These are phyloP conservation scores for Rhabdornis inornatus DNA, from an alignment of 2,113 vertebrate species.

Conservation along the genomic window DNA sequence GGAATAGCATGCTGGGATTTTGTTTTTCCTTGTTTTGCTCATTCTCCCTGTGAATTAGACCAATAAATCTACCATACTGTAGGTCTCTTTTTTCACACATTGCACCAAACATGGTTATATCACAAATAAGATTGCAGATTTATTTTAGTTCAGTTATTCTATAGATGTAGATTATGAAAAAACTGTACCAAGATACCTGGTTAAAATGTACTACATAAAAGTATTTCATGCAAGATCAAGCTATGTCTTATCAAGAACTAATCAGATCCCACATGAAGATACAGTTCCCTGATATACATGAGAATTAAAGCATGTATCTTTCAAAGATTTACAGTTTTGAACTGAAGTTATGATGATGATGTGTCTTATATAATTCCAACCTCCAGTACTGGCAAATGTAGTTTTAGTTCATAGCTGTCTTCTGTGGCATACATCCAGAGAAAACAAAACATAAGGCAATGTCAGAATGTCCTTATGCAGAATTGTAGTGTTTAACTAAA, in stretches of 20 bases:
- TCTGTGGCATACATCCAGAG: not conserved
- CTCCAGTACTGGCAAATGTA: not conserved
- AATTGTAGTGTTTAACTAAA: not conserved
- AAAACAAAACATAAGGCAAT: not conserved
- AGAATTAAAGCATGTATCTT: not conserved
- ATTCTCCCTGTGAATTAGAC: not conserved
- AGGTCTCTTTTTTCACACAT: not conserved
- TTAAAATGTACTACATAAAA: not conserved
- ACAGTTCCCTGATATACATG: not conserved
- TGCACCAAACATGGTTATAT: not conserved
- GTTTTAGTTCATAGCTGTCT: not conserved
- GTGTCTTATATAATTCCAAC: not conserved
- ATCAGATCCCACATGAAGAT: not conserved
- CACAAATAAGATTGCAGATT: not conserved
- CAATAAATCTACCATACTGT: not conserved
- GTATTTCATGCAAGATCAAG: not conserved
- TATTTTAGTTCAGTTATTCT: not conserved
- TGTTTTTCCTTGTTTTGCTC: not conserved
- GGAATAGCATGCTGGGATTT: not conserved
- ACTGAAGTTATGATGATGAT: not conserved
- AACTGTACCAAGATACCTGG: not conserved
- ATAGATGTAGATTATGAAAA: not conserved
- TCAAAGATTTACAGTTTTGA: not conserved
- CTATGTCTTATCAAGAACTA: not conserved
- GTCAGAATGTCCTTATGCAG: not conserved